Evolutionary conservation across 2,888 invertebrate species (phyloP), one percentile per base, ranked within the genome.

Genomic region (Hofmannophila pseudospretella): DNA sequence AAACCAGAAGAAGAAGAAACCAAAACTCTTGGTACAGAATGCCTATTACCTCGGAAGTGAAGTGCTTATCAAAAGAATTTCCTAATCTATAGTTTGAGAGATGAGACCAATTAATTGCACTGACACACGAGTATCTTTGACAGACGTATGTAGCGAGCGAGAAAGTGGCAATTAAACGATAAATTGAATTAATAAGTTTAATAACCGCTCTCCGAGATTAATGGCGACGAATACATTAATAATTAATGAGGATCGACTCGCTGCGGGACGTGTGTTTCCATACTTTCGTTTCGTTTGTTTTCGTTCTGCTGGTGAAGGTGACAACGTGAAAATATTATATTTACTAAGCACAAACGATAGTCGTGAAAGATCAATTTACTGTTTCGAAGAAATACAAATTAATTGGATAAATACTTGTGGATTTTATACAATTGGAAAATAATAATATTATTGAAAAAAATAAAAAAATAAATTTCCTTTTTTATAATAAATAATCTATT

Each of bases 211-310:
- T 22, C 28, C 16, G 26, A 45, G 41, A 42, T 47, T 41, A 44
- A 42, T 38, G 42, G 33, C 39, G 34, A 45, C 39, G 39, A 38
- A 45, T 41, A 41, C 32, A 45, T 42, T 37, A 38, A 45, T 41
- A 41, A 40, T 40, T 33, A 36, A 33, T 33, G 4, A 32, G 26
- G 45, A 11, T 34, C 37, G 30, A 36, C 43, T 42, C 41, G 27
- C 34, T 39, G 39, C 39, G 38, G 32, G 33, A 41, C 42, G 39
- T 49, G 47, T 36, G 47, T 52, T 51, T 46, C 42, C 52, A 58
- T 60, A 62, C 66, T 67, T 67, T 64, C 66, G 51, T 48, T 64
- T 61, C n/a, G n/a, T n/a, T n/a, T n/a, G n/a, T n/a, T 55, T 67
- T 45, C 56, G 49, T 57, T 54, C 62, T 66, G 56, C 53, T 42